Evolutionary conservation across 1,140 invertebrate genomes (phyloP), one percentile per base, ranked within the genome.

Genomic region (Atta texana): DNA sequence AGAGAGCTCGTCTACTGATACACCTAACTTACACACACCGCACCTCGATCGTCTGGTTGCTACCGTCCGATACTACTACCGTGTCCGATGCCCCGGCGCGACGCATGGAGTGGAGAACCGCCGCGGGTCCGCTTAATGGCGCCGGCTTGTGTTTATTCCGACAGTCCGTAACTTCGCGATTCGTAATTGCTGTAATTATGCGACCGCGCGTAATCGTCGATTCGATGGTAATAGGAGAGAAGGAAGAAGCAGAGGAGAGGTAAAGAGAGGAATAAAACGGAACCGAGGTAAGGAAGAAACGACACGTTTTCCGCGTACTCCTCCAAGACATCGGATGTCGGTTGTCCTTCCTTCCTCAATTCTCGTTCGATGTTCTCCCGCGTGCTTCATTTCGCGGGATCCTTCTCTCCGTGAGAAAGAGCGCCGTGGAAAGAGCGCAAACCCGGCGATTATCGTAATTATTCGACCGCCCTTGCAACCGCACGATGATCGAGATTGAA

Each of bases 121-220:
- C 82, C 81, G 76, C 86, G 71, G 55, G 44, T 72, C 64, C 77
- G 75, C 28, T 87, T 84, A 89, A 89, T 82, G 66, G 87, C 81
- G 64, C 53, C 69, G 80, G 28, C 69, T 87, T 68, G 80, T 85
- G 61, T 86, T 87, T 91, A 91, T 91, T 87, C 75, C 87, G 69
- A 61, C 87, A 88, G 87, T 88, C 87, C 75, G 66, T 88, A 86
- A 91, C 75, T 91, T 81, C 51, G 85, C 76, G 55, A 91, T 82
- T 72, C 76, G 72, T 91, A 91, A 91, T 91, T 91, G 89, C 90
- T 68, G 81, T 88, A 89, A 91, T 91, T 85, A 91, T 69, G 85
- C 85, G 86, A 91, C 72, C 71, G 81, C 49, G 59, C 63, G 59
- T 86, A 90, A 90, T 90, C 72, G 88, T 44, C 53, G 51, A 84